phyloP scores from a whole-genome alignment of 2,888 invertebrate genomes.

The Acanthosepion esculentum region DNA sequence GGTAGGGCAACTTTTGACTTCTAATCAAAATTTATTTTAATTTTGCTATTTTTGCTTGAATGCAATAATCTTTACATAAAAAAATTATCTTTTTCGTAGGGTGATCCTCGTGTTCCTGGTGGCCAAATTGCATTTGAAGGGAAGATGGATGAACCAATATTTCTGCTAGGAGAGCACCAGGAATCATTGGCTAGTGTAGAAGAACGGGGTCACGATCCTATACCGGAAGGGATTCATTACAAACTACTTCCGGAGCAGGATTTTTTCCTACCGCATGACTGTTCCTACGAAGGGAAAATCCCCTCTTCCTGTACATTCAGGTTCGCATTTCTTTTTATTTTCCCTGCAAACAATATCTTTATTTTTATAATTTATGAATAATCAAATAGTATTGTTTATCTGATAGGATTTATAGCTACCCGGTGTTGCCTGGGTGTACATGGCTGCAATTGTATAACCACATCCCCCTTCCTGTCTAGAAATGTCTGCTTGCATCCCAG shows the following conservation, averaged over 20 bases:
- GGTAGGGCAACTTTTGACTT: too few species aligned
- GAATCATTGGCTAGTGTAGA: neutral
- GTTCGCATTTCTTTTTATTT: neutral
- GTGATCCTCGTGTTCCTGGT: neutral
- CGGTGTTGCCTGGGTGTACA: too few species aligned
- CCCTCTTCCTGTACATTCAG: neutral
- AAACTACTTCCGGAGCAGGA: constrained; percentile 2
- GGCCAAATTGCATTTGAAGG: neutral
- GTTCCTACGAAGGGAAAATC: neutral
- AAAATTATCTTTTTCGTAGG: neutral
- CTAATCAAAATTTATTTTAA: too few species aligned
- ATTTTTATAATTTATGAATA: too few species aligned
- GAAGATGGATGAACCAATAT: neutral
- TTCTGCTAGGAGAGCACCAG: neutral
- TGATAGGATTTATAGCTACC: too few species aligned
- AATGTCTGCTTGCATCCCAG: too few species aligned
- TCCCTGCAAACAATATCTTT: neutral
- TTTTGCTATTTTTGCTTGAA: too few species aligned
- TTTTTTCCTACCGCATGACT: neutral
- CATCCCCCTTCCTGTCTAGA: too few species aligned
- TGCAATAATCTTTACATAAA: too few species aligned
- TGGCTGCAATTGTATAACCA: too few species aligned
- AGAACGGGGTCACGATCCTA: neutral
- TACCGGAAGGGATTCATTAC: neutral
- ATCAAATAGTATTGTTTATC: too few species aligned